Base-by-base conservation (phyloP, 30 jellyfish, hydroid and myxozoan genomes). In the Nemopilema nomurai region DNA sequence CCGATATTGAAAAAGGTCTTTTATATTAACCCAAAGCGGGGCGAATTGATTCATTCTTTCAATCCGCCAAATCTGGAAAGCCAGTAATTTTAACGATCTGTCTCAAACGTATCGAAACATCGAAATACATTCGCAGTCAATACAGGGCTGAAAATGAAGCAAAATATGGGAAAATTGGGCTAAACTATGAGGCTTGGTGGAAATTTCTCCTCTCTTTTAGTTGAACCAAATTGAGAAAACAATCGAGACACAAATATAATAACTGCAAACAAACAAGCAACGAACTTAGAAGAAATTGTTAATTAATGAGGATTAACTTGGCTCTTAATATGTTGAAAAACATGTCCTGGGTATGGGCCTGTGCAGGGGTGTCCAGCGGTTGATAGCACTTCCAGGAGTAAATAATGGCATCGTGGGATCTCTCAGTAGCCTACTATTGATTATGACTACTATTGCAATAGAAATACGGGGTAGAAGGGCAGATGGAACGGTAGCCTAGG, bases 1-100 rank as follows among this genome's bases (percentile, higher is more conserved):
- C 87, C 87, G 78, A 62, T 41, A 69, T 75, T 62, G 32, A 77
- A 77, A 32, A 67, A 67, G 57, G 41, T 69, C 65, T 19, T 62
- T 77, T 29, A 77, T 77, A 74, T 62, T 9, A 24, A 19, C 49
- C 77, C 17, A 49, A 32, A 28, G 66, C 77, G 77, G 79, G 68
- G 20, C 65, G 51, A 77, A 24, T 16, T 77, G 41, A 29, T 62
- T 77, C 69, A 28, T 31, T 63, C 51, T 77, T 32, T 77, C 32
- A 77, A 31, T 19, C 23, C 50, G 83, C 49, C 31, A 32, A 73
- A 17, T 1, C 83, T 73, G 83, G 83, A 73, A 73, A 73, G 70
- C 83, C 83, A 67, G 83, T n/a, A 73, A 73, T 32, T 73, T 73
- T 26, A 67, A 18, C 77, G 50, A 67, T 16, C 50, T 13, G 9